Evolutionary conservation across 1,140 invertebrate species (phyloP), one percentile per base, ranked within the genome.

Genomic region (Heterodera schachtii): DNA sequence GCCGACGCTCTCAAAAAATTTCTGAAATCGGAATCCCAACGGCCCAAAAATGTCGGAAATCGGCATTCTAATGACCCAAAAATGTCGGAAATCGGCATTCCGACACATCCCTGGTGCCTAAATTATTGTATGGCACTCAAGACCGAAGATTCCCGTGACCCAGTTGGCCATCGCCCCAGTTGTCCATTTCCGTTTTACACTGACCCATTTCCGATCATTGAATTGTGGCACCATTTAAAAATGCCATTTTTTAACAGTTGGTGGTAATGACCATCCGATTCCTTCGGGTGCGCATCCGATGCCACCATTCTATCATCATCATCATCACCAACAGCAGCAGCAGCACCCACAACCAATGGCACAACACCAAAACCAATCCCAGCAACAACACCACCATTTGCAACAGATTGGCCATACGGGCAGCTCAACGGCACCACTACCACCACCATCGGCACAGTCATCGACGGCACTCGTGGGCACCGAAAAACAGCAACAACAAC

Each of bases 321-420:
- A 31, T 31, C 16, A 52, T 52, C 46, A 31, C 5, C 57, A 64
- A 5, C 57, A 64, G 16, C 31, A 31, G 31, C 31, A 31, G 31
- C 31, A 31, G 64, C 74, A 75, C 41, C 74, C 52, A 46, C 31
- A 31, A 31, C 31, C 19, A 31, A 31, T 31, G 31, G 31, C 31
- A 57, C 74, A 7, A 49, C 74, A 75, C 41, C 74, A 16, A 49
- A 75, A 75, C 43, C 31, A 31, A 31, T 31, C 31, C 31, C 31
- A 64, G 57, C 57, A 64, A 19, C 73, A 5, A 31, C 73, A 44
- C 11, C 73, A 47, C 46, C 41, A 41, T 75, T 60, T 73, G 44
- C 49, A 75, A 75, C 73, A 47, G 46, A 75, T 75, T 31, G 21
- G 57, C 16, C 31, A 13, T 43, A 41, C 52, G 74, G 47, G 64